These are phyloP conservation scores for Peromyscus maniculatus DNA, from an alignment of 2,113 vertebrate species.

Conservation along the genomic window DNA sequence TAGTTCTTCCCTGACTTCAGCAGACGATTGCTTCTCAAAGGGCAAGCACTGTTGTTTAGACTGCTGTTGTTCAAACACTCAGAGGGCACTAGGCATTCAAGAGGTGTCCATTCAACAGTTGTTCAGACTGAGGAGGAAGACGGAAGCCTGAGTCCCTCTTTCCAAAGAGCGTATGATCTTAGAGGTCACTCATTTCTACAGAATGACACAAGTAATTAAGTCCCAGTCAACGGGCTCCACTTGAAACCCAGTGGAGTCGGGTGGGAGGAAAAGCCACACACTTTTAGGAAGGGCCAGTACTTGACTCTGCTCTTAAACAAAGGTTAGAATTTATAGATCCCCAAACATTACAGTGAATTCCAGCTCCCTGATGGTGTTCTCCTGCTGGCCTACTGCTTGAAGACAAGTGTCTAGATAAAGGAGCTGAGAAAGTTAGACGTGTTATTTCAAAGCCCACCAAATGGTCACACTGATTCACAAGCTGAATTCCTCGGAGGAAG, in stretches of 20 bases:
- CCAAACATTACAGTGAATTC: conserved; percentile 23
- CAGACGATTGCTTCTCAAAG: not conserved
- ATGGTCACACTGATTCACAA: not conserved
- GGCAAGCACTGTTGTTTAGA: not conserved
- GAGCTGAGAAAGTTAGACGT: not conserved
- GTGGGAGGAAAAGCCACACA: not conserved
- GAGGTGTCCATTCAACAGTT: conserved; percentile 27
- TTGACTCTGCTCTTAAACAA: conserved; percentile 41
- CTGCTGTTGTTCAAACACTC: conserved; percentile 1
- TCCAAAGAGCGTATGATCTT: conserved; percentile 2
- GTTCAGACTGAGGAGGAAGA: not conserved
- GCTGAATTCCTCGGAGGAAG: not conserved
- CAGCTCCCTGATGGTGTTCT: not conserved
- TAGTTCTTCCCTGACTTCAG: conserved; percentile 31
- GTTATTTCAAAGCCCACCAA: not conserved
- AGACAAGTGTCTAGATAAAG: not conserved
- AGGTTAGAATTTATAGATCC: not conserved
- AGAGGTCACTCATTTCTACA: conserved; percentile 14
- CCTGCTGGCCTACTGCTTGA: not conserved
- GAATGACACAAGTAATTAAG: conserved; percentile 18
- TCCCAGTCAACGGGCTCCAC: not conserved
- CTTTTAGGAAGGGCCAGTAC: not conserved
- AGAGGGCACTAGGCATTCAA: not conserved
- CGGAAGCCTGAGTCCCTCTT: not conserved
- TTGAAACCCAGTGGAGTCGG: not conserved